Percentiles rank a stretch among this genome's conserved stretches.
Conservation (phyloP, 1,140 invertebrate genomes). For the Piezodorus guildinii region DNA sequence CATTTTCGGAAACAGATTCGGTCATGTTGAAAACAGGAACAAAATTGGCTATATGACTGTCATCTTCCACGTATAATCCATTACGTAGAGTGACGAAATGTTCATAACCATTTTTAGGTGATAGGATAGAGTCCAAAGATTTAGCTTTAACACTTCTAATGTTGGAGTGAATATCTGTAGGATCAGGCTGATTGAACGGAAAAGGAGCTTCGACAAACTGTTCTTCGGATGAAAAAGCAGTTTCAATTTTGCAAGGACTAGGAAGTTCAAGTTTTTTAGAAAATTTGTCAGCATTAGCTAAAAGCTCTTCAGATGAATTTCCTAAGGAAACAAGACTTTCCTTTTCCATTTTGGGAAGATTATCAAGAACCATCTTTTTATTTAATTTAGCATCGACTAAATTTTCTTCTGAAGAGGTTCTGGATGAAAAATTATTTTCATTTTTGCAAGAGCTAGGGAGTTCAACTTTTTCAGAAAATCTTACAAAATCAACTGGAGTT, state of each 20-base stretch:
- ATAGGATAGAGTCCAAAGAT: conserved; percentile 17
- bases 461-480: no score
- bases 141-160: conserved; percentile 10
- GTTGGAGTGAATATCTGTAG: neutral
- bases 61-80: neutral
- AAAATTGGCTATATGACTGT: neutral
- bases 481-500: neutral
- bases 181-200: neutral
- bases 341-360: no score
- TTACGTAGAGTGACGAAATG: neutral
- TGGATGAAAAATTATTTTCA: neutral
- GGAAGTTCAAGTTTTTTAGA: no score
- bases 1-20: conserved; percentile 16
- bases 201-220: neutral
- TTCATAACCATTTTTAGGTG: conserved; percentile 10
- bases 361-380: no score
- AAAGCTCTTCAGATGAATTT: neutral
- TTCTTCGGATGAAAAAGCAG: neutral
- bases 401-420: neutral
- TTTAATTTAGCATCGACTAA: neutral
- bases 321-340: neutral
- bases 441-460: no score
- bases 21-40: conserved; percentile 16
- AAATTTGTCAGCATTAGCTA: no score
- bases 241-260: neutral